phyloP scores from a whole-genome alignment of 2,113 vertebrate genomes.

The Heloderma charlesbogerti region DNA sequence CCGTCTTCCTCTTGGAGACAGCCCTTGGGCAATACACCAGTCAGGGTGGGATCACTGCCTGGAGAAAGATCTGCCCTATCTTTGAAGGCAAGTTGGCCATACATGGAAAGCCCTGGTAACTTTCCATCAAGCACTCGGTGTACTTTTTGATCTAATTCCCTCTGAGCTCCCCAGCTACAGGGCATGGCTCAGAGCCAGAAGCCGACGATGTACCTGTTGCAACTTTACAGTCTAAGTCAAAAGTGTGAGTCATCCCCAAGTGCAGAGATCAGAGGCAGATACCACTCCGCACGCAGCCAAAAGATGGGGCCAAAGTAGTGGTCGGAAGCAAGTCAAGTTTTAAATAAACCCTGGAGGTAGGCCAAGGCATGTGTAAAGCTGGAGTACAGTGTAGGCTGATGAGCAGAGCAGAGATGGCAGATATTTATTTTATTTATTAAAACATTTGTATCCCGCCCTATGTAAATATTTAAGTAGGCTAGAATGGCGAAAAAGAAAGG shows the following conservation, averaged over 20 bases:
- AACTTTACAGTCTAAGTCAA: neutral
- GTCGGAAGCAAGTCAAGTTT: neutral
- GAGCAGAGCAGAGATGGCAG: neutral
- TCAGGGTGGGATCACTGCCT: constrained; percentile 90
- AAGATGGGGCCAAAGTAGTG: neutral
- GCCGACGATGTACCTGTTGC: neutral
- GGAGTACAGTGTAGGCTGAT: neutral
- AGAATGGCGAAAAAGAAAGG: no score
- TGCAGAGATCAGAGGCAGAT: neutral
- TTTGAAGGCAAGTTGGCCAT: constrained; percentile 83
- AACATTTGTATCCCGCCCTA: no score
- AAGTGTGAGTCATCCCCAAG: constrained; percentile 10
- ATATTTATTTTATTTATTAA: no score
- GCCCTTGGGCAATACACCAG: constrained; percentile 93
- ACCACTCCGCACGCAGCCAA: neutral
- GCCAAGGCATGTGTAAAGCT: neutral
- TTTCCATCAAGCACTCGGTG: constrained; percentile 2
- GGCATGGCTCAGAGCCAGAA: neutral
- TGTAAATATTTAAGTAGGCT: no score
- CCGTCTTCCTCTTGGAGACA: constrained; percentile 91
- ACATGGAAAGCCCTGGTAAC: neutral
- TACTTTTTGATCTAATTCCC: neutral
- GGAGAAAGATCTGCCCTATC: constrained; percentile 95
- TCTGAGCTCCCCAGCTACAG: neutral
- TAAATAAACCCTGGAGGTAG: neutral